Conservation (phyloP, 2,113 vertebrate species). For the Gadus chalcogrammus region DNA sequence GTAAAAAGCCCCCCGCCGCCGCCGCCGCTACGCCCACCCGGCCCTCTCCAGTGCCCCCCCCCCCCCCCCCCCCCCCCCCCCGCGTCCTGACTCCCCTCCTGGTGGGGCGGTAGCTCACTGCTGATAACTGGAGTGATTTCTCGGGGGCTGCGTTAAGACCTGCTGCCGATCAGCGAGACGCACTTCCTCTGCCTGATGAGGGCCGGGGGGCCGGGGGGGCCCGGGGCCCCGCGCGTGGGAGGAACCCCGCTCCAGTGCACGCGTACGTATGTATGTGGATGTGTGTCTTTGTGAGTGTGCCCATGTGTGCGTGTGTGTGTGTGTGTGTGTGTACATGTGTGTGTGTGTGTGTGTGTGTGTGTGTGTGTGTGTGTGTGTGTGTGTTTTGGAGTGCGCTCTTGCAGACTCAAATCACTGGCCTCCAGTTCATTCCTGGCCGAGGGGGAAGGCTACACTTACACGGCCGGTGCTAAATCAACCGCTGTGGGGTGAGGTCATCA, state of each 20-base stretch:
- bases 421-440: conserved; percentile 49
- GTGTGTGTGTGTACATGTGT: too few species aligned
- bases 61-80: too few species aligned
- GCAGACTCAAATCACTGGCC: conserved; percentile 65
- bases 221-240: conserved; percentile 60
- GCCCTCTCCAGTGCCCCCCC: background rate
- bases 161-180: conserved; percentile 52
- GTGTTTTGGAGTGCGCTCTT: conserved; percentile 13
- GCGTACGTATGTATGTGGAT: too few species aligned
- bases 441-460: conserved; percentile 46
- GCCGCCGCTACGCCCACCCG: background rate
- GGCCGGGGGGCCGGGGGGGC: conserved; percentile 50
- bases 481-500: conserved; percentile 66
- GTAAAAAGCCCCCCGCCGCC: background rate
- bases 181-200: conserved; percentile 69
- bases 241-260: conserved; percentile 47
- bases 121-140: conserved; percentile 72
- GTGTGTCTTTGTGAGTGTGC: too few species aligned
- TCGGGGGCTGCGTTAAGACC: conserved; percentile 59
- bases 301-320: too few species aligned
- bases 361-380: conserved; percentile 9
- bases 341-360: conserved; percentile 11
- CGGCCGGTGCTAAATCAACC: conserved; percentile 63
- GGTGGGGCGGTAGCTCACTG: conserved; percentile 65
- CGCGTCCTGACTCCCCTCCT: conserved; percentile 50